Evolutionary conservation across 2,113 vertebrate genomes (phyloP).

Genomic region (Oreochromis niloticus): DNA sequence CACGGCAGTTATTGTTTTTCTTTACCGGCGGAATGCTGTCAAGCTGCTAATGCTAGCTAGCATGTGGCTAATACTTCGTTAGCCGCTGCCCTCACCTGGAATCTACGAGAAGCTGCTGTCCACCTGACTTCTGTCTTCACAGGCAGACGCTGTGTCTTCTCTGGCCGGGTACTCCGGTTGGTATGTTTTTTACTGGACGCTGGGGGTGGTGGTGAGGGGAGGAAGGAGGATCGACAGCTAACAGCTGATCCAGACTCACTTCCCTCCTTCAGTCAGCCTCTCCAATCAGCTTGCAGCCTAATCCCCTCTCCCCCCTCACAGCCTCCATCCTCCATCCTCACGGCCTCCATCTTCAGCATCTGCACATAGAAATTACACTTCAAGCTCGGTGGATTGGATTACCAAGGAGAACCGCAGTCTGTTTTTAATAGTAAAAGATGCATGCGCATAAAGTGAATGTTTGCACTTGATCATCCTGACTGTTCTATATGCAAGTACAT

Average conservation of each 20-base stretch:
- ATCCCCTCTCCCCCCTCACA: not conserved
- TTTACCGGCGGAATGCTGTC: not conserved
- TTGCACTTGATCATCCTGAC: not conserved
- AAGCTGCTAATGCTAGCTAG: not conserved
- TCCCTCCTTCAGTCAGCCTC: slow-evolving; percentile 7
- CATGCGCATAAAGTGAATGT: not conserved
- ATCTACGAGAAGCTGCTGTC: not conserved
- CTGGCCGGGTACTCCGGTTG: not conserved
- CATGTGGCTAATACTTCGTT: not conserved
- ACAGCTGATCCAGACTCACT: slow-evolving; percentile 51
- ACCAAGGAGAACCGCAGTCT: not conserved
- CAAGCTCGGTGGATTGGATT: not conserved
- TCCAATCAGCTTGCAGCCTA: slow-evolving; percentile 40
- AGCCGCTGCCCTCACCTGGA: slow-evolving; percentile 32
- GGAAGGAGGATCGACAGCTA: not conserved
- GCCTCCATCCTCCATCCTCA: not conserved
- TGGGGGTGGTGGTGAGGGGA: not conserved
- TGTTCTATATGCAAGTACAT: not conserved
- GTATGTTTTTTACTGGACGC: not conserved
- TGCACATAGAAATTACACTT: not conserved
- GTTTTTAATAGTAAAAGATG: not conserved
- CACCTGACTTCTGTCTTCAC: not conserved
- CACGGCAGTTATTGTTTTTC: not conserved
- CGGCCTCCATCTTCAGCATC: not conserved
- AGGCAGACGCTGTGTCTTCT: not conserved